These are phyloP conservation scores for Pachypanchax playfairii DNA, from an alignment of 2,113 vertebrate genomes.

Conservation along the genomic window DNA sequence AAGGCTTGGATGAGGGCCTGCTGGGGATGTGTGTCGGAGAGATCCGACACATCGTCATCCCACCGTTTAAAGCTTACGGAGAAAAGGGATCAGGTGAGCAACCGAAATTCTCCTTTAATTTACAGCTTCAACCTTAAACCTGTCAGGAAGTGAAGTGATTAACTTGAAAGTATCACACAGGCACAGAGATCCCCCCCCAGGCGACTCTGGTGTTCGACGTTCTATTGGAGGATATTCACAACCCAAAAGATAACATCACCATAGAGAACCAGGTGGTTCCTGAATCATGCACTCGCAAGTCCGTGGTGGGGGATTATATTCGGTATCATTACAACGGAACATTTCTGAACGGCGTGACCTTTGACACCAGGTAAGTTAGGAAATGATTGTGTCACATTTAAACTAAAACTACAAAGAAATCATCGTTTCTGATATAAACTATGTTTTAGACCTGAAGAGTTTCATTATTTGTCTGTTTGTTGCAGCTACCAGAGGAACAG, in stretches of 20 bases:
- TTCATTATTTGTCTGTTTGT: background rate
- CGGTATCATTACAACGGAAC: slow-evolving; percentile 97
- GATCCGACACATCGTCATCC: slow-evolving; percentile 88
- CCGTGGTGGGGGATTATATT: slow-evolving; percentile 87
- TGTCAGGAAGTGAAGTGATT: no score
- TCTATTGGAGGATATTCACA: slow-evolving; percentile 90
- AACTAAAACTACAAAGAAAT: background rate
- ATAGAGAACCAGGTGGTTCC: slow-evolving; percentile 85
- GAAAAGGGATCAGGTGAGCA: slow-evolving; percentile 91
- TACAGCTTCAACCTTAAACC: no score
- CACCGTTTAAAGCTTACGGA: slow-evolving; percentile 93
- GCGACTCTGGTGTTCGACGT: slow-evolving; percentile 90
- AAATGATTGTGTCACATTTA: background rate
- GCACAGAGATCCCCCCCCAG: slow-evolving; percentile 87
- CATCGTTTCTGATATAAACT: no score
- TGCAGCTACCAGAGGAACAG: slow-evolving; percentile 90
- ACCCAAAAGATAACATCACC: slow-evolving; percentile 87
- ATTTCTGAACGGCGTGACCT: slow-evolving; percentile 87
- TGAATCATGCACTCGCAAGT: slow-evolving; percentile 80
- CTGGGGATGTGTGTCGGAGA: slow-evolving; percentile 97
- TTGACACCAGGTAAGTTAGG: slow-evolving; percentile 90
- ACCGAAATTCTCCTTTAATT: no score
- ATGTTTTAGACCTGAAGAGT: background rate
- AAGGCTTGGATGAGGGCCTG: slow-evolving; percentile 95
- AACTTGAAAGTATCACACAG: slow-evolving; percentile 78